phyloP scores from a whole-genome alignment of 2,888 invertebrate genomes.

The Acrobasis consociella region DNA sequence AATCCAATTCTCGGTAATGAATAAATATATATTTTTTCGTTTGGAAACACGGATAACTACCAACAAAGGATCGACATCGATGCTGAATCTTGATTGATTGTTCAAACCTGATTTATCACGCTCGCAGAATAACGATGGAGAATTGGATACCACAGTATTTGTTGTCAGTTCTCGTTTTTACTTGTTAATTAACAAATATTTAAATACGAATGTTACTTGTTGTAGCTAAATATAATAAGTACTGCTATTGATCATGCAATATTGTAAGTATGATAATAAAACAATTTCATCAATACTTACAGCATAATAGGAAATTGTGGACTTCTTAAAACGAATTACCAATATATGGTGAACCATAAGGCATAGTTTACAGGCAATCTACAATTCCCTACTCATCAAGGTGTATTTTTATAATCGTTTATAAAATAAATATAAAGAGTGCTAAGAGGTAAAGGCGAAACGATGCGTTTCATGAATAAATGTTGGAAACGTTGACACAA shows the following conservation, averaged over 20 bases:
- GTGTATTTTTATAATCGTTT: not conserved
- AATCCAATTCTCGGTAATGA: conserved; percentile 28
- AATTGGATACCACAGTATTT: not conserved
- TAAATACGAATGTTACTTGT: not conserved
- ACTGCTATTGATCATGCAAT: not conserved
- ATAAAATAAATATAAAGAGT: not conserved
- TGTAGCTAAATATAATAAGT: not conserved
- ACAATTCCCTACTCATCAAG: not conserved
- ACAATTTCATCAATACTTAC: not conserved
- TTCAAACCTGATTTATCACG: conserved; percentile 20
- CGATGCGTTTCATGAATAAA: not conserved
- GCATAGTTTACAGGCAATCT: not conserved
- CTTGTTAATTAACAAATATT: not conserved
- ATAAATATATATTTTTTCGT: conserved; percentile 24
- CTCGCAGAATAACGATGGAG: not conserved
- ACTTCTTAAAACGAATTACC: not conserved
- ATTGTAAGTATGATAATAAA: not conserved
- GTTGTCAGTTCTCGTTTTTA: not conserved
- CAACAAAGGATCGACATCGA: conserved; percentile 26
- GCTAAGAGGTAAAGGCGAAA: not conserved
- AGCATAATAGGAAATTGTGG: not conserved
- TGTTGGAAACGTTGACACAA: not conserved
- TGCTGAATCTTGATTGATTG: conserved; percentile 25
- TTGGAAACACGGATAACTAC: conserved; percentile 25
- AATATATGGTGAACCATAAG: not conserved